Evolutionary conservation across 2,797 vertebrate genomes (phyloP).

Genomic region (Notolabrus celidotus): DNA sequence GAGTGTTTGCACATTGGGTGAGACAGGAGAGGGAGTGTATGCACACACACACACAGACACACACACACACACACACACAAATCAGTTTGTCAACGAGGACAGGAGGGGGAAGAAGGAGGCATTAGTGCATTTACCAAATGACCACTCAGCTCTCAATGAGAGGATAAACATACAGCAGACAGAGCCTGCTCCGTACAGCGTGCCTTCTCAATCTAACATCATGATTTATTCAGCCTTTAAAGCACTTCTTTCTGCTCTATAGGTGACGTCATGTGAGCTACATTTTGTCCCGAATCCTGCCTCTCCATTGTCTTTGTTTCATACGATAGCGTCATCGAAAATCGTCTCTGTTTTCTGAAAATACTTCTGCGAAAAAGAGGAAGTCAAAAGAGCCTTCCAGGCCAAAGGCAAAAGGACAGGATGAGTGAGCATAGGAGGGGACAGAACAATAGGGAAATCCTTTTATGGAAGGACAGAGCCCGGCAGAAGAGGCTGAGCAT

Average conservation of each 20-base stretch:
- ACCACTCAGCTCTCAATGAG: constrained; percentile 50
- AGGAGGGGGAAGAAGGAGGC: constrained; percentile 28
- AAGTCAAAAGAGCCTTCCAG: constrained; percentile 46
- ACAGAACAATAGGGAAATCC: constrained; percentile 39
- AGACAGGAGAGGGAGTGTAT: constrained; percentile 59
- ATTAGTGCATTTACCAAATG: constrained; percentile 66
- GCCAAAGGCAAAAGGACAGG: constrained; percentile 40
- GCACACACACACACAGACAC: constrained; percentile 15
- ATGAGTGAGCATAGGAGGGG: constrained; percentile 27
- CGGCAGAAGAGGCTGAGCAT: constrained; percentile 23
- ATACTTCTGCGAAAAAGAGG: constrained; percentile 17
- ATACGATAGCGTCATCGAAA: constrained; percentile 11
- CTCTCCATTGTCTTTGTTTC: not conserved
- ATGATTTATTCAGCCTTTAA: constrained; percentile 15
- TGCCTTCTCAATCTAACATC: constrained; percentile 14
- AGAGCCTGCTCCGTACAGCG: constrained; percentile 32
- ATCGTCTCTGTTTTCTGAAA: not conserved
- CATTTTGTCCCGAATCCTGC: constrained; percentile 5
- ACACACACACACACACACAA: constrained; percentile 40
- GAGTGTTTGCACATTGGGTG: constrained; percentile 66
- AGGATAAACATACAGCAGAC: constrained; percentile 29
- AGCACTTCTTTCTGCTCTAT: not conserved
- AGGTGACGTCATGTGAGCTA: constrained; percentile 3
- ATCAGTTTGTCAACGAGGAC: constrained; percentile 61
- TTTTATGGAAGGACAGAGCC: constrained; percentile 34